Evolutionary conservation across 2,797 vertebrate species (phyloP), one percentile per base, ranked within the genome.

Genomic region (Gadopsis marmoratus): DNA sequence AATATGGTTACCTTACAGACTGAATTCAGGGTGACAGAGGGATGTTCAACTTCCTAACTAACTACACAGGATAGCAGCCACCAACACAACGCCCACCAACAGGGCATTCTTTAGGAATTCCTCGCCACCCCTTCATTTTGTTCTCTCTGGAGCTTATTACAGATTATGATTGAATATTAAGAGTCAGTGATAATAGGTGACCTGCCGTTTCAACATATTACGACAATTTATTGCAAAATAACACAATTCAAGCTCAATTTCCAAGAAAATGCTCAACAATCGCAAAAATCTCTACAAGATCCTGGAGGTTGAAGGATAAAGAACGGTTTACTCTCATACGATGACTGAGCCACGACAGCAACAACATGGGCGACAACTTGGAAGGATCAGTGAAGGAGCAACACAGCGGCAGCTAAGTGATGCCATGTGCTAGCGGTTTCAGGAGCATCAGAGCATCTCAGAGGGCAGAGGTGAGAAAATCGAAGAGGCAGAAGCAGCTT

Each of bases 391-490:
- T 21, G 47, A 69, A 80, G 55, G 77, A 74, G 50, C 74, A 81
- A 54, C 75, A 16, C 35, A 12, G 79, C 51, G 51, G 41, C 74
- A 55, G 70, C 43, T 53, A 67, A 77, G 79, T n/a, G 78, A 62
- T 7, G 82, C 85, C 48, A 29, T 60, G 83, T 81, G 76, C 70
- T 55, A 8, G 26, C 6, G 17, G 71, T 85, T 85, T 76, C 65
- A 8, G 60, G 60, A 82, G 31, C 59, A 7, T 64, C 78, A 26
- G 26, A 26, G 26, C 26, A 26, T 26, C 79, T 41, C 82, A 17
- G 53, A 62, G 76, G 82, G 65, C 83, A 66, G 75, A 88, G 89
- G 85, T 91, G 86, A 81, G 76, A 78, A 68, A 78, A 79, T 78
- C 69, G 14, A 19, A n/a, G 77, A 83, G 33, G 79, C 77, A 58